Base-by-base conservation (phyloP, 2,113 vertebrate genomes). In the Indicator indicator region DNA sequence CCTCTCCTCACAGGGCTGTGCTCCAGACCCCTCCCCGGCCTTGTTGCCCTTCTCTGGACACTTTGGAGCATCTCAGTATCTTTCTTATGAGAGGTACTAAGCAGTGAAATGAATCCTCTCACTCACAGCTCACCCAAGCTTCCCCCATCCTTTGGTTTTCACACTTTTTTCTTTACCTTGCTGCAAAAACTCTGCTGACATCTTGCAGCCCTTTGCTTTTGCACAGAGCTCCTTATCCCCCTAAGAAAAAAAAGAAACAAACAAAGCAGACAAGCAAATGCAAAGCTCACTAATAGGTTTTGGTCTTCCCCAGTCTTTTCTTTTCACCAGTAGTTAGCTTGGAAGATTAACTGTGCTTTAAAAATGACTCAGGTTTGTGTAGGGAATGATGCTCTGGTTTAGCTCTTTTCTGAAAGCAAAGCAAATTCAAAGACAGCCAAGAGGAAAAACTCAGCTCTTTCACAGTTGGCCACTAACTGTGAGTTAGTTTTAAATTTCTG, bases 401-500 rank as follows among this genome's bases (percentile, higher is more conserved):
- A 85, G 88, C 63, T 27, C 8, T 88, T 83, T 67, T 56, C 30
- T 8, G 71, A 91, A 91, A 77, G 50, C n/a, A 83, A 87, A 88
- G n/a, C 24, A 63, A 76, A 91, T 76, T 95, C 90, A 89, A 71
- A 70, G 40, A 85, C 40, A 89, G 36, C 46, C 52, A 65, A 73
- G 83, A 93, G 64, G 32, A 79, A 75, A 87, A 90, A 16, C 33
- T n/a, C 30, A 3, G 18, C 48, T 93, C 64, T 93, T 90, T 92
- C 94, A 93, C 76, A 86, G 78, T 2, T 56, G 72, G 58, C 33
- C 65, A 68, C 76, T 91, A 77, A 77, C 75, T 77, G 76, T 64
- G 90, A 91, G 60, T 70, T 76, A 80, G 63, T 81, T 96, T 90
- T 83, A 28, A 60, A 56, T 89, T 88, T 92, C 78, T 74, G 26